phyloP scores from a whole-genome alignment of 2,797 vertebrate species.

The Syngnathus rostellatus region DNA sequence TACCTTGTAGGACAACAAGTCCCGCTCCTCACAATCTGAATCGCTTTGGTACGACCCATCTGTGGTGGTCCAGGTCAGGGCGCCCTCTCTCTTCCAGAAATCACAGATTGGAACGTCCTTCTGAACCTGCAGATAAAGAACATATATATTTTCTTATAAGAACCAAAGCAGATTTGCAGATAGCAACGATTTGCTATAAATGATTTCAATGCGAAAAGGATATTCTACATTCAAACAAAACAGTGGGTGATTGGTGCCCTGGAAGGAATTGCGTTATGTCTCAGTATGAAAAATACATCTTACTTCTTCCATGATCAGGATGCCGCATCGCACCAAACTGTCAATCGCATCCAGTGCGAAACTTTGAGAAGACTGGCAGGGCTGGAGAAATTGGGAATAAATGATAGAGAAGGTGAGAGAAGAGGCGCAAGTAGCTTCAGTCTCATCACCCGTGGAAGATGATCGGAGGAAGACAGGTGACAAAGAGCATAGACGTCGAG shows the following conservation, averaged over 20 bases:
- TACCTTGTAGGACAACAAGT: conserved; percentile 77
- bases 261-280: not conserved
- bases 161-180: too few relatives aligned
- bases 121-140: conserved; percentile 33
- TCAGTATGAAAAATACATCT: conserved; percentile 23
- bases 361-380: conserved; percentile 74
- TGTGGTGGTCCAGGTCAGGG: conserved; percentile 57
- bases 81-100: conserved; percentile 49
- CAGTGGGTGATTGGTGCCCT: not conserved
- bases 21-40: conserved; percentile 65
- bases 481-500: conserved; percentile 22
- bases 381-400: conserved; percentile 55
- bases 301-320: conserved; percentile 85
- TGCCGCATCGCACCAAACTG: conserved; percentile 80
- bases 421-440: conserved; percentile 26
- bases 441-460: conserved; percentile 25
- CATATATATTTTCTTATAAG: not conserved
- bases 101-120: conserved; percentile 64
- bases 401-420: not conserved
- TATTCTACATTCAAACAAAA: not conserved
- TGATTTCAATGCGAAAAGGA: not conserved
- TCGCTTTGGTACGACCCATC: conserved; percentile 74
- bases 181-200: not conserved
- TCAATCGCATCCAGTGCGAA: conserved; percentile 79
- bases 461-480: conserved; percentile 34